Percentiles rank a stretch among this genome's conserved stretches.
Evolutionary conservation across 2,888 invertebrate species (phyloP).

Genomic region (Silvanus unidentatus): DNA sequence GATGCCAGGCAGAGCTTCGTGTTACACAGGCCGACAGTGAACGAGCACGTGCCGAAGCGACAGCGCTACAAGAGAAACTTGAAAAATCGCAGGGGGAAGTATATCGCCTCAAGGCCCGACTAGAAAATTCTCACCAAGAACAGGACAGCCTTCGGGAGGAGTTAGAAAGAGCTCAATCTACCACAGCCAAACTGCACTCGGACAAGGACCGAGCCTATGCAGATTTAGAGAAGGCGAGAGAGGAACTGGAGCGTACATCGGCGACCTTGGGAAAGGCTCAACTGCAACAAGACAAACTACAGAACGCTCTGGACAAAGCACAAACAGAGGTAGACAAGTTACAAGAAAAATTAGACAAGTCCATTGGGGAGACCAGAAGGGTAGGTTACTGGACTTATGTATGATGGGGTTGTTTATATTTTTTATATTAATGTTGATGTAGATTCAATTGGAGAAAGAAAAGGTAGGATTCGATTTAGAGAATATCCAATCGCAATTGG

Average conservation of each 20-base stretch:
- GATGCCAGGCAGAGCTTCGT: constrained; percentile 83
- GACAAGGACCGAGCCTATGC: constrained; percentile 76
- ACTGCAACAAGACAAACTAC: constrained; percentile 85
- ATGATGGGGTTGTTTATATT: not conserved
- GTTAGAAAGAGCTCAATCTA: constrained; percentile 79
- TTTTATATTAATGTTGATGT: not conserved
- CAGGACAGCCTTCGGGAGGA: constrained; percentile 90
- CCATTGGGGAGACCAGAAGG: constrained; percentile 74
- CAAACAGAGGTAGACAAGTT: constrained; percentile 87
- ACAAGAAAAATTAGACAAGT: constrained; percentile 82
- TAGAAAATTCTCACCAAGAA: constrained; percentile 93
- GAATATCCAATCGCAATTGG: constrained; percentile 82
- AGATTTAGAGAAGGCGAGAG: constrained; percentile 72
- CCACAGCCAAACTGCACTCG: constrained; percentile 77
- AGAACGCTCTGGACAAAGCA: constrained; percentile 80
- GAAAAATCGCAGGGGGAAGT: constrained; percentile 94
- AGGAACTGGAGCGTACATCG: constrained; percentile 83
- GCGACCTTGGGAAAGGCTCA: constrained; percentile 88
- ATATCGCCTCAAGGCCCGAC: constrained; percentile 85
- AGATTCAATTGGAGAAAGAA: constrained; percentile 86
- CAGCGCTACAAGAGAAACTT: constrained; percentile 82
- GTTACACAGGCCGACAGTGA: constrained; percentile 90
- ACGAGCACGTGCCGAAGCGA: constrained; percentile 74
- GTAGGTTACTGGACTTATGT: constrained; percentile 46
- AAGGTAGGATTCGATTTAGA: constrained; percentile 88